Percentiles rank a stretch among this genome's conserved stretches.
phyloP scores from a whole-genome alignment of 2,113 vertebrate genomes.

The Psittacula cyanocephala region DNA sequence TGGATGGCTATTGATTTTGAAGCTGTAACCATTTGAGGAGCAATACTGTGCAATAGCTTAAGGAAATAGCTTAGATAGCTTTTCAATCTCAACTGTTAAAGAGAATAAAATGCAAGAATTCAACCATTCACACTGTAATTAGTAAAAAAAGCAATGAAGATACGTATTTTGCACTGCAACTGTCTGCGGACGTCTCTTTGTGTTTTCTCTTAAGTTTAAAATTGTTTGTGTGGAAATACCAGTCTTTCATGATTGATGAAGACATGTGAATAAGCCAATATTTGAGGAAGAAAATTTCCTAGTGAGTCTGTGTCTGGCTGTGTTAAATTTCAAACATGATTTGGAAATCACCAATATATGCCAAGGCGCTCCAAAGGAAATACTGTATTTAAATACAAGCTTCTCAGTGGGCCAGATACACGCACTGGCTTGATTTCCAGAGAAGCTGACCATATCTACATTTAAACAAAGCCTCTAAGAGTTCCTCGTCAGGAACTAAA shows the following conservation, averaged over 20 bases:
- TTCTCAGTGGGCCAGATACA: background rate
- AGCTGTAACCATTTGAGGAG: background rate
- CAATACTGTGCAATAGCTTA: background rate
- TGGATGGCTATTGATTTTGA: background rate
- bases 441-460: background rate
- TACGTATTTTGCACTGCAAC: background rate
- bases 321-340: background rate
- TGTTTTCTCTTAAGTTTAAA: background rate
- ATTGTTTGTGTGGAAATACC: background rate
- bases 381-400: accelerated
- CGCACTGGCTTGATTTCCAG: background rate
- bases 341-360: background rate
- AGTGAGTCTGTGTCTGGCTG: background rate
- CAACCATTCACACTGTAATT: background rate
- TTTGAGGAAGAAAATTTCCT: background rate
- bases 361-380: background rate
- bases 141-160: background rate
- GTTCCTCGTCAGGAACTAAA: background rate
- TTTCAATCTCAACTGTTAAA: background rate
- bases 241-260: background rate
- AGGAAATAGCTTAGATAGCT: background rate
- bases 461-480: background rate
- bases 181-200: background rate
- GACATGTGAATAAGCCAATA: background rate
- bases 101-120: background rate